A percentile compares a stretch with the other conserved stretches of the same genome.
These are phyloP conservation scores for Ginglymostoma cirratum DNA, from an alignment of 2,113 vertebrate species.

Conservation along the genomic window DNA sequence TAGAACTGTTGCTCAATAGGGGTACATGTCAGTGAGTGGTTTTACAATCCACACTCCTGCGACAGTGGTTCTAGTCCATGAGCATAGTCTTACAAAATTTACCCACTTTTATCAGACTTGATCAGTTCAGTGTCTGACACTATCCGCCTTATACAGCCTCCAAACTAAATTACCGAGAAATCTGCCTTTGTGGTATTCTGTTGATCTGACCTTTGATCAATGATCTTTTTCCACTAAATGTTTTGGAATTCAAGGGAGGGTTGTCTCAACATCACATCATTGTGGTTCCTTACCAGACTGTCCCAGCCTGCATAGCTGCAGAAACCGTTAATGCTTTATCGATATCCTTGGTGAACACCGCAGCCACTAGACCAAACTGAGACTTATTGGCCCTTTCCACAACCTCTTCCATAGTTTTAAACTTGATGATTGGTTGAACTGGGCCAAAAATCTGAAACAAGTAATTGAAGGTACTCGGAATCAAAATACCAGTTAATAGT, in stretches of 20 bases:
- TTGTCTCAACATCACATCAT: neutral
- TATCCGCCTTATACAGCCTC: neutral
- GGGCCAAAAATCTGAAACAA: constrained; percentile 88
- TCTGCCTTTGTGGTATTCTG: neutral
- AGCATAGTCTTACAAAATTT: neutral
- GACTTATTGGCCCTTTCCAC: constrained; percentile 94
- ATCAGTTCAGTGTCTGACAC: neutral
- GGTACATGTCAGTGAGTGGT: neutral
- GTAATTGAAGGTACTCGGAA: constrained; percentile 18
- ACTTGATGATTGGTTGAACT: constrained; percentile 94
- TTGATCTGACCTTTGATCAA: neutral
- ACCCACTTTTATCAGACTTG: neutral
- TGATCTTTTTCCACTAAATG: too few species aligned
- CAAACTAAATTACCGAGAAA: neutral
- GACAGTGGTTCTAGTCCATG: neutral
- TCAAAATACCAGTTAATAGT: constrained; percentile 9
- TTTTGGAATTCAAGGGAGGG: neutral
- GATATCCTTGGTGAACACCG: constrained; percentile 91
- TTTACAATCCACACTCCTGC: neutral
- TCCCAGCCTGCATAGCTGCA: constrained; percentile 91
- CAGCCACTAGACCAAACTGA: constrained; percentile 84
- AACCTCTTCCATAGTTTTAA: constrained; percentile 93
- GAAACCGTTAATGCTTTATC: constrained; percentile 91
- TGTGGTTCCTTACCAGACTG: constrained; percentile 76
- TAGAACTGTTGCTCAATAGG: neutral